Evolutionary conservation across 2,888 invertebrate genomes (phyloP).

Genomic region (Ormyrus thymus): DNA sequence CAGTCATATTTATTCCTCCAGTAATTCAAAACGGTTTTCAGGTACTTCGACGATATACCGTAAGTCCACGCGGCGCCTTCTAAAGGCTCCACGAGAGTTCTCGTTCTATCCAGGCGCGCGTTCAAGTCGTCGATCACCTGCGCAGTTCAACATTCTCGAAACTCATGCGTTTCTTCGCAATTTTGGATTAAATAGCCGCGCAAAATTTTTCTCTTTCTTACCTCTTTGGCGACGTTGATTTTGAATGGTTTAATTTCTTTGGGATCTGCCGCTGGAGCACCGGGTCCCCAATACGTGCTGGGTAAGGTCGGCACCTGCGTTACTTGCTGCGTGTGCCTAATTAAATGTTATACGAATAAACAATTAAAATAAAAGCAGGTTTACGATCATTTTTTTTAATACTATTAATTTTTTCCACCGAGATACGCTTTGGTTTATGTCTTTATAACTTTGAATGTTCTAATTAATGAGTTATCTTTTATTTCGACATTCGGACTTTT

Average conservation of each 20-base stretch:
- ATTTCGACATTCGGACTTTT: neutral
- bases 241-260: slow-evolving; percentile 78
- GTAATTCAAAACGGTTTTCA: slow-evolving; percentile 82
- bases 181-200: neutral
- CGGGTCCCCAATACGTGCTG: slow-evolving; percentile 80
- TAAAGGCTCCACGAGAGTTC: slow-evolving; percentile 78
- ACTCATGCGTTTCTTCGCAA: neutral
- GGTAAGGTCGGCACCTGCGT: slow-evolving; percentile 62
- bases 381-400: neutral
- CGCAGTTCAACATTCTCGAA: neutral
- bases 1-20: slow-evolving; percentile 89
- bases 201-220: slow-evolving; percentile 62
- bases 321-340: slow-evolving; percentile 35
- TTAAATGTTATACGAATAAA: neutral
- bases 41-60: slow-evolving; percentile 85
- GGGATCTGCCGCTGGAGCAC: slow-evolving; percentile 73
- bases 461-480: neutral
- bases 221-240: slow-evolving; percentile 80
- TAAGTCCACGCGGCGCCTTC: slow-evolving; percentile 85
- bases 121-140: slow-evolving; percentile 81
- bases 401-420: neutral
- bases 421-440: neutral
- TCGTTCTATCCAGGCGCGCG: slow-evolving; percentile 77
- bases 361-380: neutral
- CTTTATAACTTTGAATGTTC: neutral